A percentile compares a stretch with the other conserved stretches of the same genome.
phyloP scores from a whole-genome alignment of 2,797 vertebrate species.

The Megaceryle alcyon region DNA sequence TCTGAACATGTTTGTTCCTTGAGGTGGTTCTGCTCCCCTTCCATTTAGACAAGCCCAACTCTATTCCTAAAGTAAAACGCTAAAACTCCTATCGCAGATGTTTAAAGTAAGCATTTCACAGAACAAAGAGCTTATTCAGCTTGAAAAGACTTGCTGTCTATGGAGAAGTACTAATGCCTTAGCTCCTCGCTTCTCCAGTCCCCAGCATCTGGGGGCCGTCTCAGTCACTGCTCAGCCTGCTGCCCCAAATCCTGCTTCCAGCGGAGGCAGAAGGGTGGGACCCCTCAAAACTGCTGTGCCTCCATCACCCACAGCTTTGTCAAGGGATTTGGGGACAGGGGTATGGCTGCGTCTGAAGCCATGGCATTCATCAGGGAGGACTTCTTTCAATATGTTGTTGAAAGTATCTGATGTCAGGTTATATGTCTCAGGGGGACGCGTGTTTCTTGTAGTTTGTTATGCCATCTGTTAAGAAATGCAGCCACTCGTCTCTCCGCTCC shows the following conservation, averaged over 20 bases:
- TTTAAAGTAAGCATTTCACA: conserved; percentile 28
- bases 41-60: background rate
- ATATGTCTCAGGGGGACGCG: conserved; percentile 58
- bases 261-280: conserved; percentile 38
- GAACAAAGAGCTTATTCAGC: conserved; percentile 71
- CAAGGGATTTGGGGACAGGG: conserved; percentile 49
- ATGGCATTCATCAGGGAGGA: conserved; percentile 68
- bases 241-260: background rate
- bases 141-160: background rate
- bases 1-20: rapidly evolving
- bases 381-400: conserved; percentile 79
- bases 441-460: conserved; percentile 65
- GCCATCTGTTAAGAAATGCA: conserved; percentile 78
- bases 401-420: conserved; percentile 76
- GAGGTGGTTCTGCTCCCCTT: background rate
- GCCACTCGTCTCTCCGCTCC: conserved; percentile 68
- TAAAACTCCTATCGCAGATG: background rate
- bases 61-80: background rate
- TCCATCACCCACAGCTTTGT: conserved; percentile 62
- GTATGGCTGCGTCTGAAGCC: conserved; percentile 44
- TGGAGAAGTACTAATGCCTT: background rate
- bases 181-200: background rate
- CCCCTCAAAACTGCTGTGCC: conserved; percentile 59
- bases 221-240: background rate
- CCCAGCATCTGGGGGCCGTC: background rate